Percentiles rank a stretch among this genome's conserved stretches.
Evolutionary conservation across 1,140 invertebrate genomes (phyloP).

Genomic region (Drosophila parabipectinata): DNA sequence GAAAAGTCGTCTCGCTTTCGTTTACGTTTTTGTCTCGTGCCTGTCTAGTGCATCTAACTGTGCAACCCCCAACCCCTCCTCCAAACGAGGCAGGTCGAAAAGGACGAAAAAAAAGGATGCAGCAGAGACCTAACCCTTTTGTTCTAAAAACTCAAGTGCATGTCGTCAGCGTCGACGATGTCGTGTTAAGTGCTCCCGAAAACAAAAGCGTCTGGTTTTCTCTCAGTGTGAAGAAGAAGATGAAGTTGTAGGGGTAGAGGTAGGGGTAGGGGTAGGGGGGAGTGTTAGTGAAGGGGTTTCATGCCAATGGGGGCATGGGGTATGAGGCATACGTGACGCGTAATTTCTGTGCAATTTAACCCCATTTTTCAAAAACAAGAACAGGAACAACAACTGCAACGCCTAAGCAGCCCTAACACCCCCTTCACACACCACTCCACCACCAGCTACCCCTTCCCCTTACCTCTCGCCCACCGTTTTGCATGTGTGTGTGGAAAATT

Average conservation of each 20-base stretch:
- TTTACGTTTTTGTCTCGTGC: constrained; percentile 66
- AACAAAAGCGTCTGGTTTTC: constrained; percentile 46
- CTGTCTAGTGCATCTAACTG: constrained; percentile 80
- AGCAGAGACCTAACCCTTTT: constrained; percentile 38
- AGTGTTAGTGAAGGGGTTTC: neutral
- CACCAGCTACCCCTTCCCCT: neutral
- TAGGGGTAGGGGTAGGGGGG: neutral
- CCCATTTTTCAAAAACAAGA: constrained; percentile 57
- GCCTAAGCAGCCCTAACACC: constrained; percentile 16
- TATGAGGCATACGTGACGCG: constrained; percentile 35
- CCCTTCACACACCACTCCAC: constrained; percentile 17
- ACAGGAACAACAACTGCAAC: constrained; percentile 42
- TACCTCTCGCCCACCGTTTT: neutral
- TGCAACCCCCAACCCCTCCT: constrained; percentile 16
- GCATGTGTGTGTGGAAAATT: constrained; percentile 35
- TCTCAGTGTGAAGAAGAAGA: neutral
- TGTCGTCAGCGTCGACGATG: constrained; percentile 69
- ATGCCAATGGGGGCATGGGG: neutral
- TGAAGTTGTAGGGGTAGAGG: neutral
- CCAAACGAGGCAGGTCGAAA: neutral
- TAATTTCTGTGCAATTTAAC: constrained; percentile 83
- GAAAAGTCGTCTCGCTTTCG: constrained; percentile 35
- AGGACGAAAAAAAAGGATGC: neutral
- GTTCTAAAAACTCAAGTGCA: constrained; percentile 78
- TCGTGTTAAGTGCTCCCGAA: constrained; percentile 81